Percentiles rank a stretch among this genome's conserved stretches.
phyloP scores from a whole-genome alignment of 1,140 invertebrate genomes.

The Orchesella cincta region DNA sequence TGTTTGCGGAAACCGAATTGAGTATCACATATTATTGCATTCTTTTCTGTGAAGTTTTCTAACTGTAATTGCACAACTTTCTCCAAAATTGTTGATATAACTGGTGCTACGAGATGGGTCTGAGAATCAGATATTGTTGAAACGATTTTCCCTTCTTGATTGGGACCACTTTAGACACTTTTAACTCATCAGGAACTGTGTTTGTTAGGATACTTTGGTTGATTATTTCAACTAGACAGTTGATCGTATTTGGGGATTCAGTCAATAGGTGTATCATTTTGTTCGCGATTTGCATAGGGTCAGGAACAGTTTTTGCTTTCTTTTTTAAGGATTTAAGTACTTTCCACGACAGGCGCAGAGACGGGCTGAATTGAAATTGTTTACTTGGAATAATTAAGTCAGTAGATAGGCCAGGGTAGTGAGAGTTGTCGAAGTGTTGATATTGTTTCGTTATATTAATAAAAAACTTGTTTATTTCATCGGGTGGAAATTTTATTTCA shows the following conservation, averaged over 20 bases:
- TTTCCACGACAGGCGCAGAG: neutral
- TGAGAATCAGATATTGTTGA: neutral
- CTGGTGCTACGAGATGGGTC: neutral
- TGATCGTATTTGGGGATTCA: neutral
- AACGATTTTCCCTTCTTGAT: neutral
- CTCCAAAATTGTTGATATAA: neutral
- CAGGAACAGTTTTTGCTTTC: neutral
- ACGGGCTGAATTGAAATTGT: neutral
- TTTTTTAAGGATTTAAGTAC: neutral
- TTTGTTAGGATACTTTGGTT: neutral
- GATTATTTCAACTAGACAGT: neutral
- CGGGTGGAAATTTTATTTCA: neutral
- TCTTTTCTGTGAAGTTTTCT: neutral
- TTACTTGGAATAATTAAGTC: neutral
- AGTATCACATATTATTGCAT: neutral
- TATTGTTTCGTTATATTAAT: neutral
- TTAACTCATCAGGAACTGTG: neutral
- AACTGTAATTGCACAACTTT: neutral
- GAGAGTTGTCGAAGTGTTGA: neutral
- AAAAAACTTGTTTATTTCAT: neutral
- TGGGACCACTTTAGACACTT: neutral
- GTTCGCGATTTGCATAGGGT: neutral
- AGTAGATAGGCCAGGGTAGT: neutral
- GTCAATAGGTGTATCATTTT: neutral
- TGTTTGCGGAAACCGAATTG: neutral